These are phyloP conservation scores for Myrmophylax atrothorax DNA, from an alignment of 2,113 vertebrate species.

Conservation along the genomic window DNA sequence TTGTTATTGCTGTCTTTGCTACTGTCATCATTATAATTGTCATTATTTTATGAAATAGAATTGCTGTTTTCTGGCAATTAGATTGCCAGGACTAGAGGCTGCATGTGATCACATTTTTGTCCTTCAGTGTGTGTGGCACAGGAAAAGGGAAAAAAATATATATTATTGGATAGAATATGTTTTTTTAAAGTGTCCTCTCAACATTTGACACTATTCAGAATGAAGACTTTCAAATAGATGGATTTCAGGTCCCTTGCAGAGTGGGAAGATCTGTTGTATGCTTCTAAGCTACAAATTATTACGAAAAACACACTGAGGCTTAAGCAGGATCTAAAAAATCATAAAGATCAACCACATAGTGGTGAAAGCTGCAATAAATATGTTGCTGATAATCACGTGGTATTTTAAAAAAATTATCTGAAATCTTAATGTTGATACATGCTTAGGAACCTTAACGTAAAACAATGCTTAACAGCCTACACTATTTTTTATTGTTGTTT, in stretches of 20 bases:
- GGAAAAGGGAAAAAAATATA: neutral
- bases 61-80: neutral
- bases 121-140: neutral
- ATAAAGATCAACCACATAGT: too few species aligned
- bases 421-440: neutral
- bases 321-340: neutral
- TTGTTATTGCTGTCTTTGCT: neutral
- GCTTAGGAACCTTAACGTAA: neutral
- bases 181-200: neutral
- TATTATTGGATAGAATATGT: neutral
- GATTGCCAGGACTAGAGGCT: neutral
- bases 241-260: neutral
- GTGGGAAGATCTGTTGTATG: neutral
- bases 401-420: neutral
- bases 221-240: neutral
- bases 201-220: neutral
- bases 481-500: neutral
- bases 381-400: accelerated
- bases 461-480: neutral
- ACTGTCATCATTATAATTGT: neutral
- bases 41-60: neutral
- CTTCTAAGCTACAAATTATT: neutral
- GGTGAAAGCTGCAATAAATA: neutral
- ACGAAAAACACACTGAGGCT: neutral
- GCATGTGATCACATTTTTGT: neutral